Base-by-base conservation (phyloP, 2,888 invertebrate species). In the Plusia festucae region DNA sequence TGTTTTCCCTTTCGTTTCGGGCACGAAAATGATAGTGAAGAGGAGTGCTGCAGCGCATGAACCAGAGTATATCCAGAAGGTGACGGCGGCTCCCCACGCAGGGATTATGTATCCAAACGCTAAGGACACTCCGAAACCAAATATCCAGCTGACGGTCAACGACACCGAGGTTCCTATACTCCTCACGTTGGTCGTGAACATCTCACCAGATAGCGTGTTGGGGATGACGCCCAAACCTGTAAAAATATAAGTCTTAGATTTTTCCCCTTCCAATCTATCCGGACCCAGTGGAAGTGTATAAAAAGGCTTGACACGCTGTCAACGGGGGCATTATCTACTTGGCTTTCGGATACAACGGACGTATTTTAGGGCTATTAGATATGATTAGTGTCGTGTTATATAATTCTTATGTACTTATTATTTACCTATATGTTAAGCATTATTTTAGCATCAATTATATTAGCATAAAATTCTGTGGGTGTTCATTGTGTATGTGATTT, bases 201-300 rank as follows among this genome's bases (percentile, higher is more conserved):
- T 84, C 63, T 89, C 89, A 0, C 87, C 85, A 0, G 79, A 78
- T 0, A 88, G 76, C 0, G 85, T 82, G 9, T 57, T 62, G 1
- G 89, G 89, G 13, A 89, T 85, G 2, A 84, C 82, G 0, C 81
- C 84, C 0, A 89, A 75, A 40, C 89, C 88, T 89, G 81, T 0
- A 77, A 62, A 49, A 5, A 51, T n/a, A n/a, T n/a, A n/a, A n/a
- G n/a, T n/a, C n/a, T n/a, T n/a, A 30, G 30, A 30, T 30, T 30
- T 30, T 9, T 9, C 1, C 9, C 9, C n/a, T 9, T 7, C 9
- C 2, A 24, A 24, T 3, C 2, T 24, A n/a, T n/a, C n/a, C n/a
- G n/a, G n/a, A n/a, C n/a, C n/a, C n/a, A n/a, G n/a, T n/a, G n/a
- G n/a, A n/a, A n/a, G n/a, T n/a, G n/a, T n/a, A n/a, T n/a, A n/a